Base-by-base conservation (phyloP, 2,888 invertebrate genomes). In the Aleiodes testaceus region DNA sequence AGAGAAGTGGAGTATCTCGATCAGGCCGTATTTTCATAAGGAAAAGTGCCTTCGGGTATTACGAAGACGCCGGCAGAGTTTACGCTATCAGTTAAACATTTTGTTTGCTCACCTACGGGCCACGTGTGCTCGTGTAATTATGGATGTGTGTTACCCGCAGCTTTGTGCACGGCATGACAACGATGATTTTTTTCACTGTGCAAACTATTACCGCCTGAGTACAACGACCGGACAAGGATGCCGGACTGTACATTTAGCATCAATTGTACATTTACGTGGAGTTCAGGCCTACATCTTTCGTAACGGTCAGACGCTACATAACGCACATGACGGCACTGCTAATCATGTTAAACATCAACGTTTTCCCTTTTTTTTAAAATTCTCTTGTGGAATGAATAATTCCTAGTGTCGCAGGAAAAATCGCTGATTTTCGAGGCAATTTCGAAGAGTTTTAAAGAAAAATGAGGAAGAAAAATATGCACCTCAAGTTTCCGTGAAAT, bases 191-290 rank as follows among this genome's bases (percentile, higher is more conserved):
- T 59, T 36, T 36, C 36, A 5, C 11, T 59, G 42, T 59, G 11
- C n/a, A n/a, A 59, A 36, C 42, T 59, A 59, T 59, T 42, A 59
- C 42, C 42, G 9, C 59, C 42, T 36, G 59, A 42, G 59, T 59
- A 59, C 59, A 59, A 59, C 59, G 59, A 59, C 59, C 59, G 59
- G 14, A 42, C 14, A 59, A 59, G n/a, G 42, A 59, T 59, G 59
- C 59, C 42, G 42, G 36, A 59, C 59, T 59, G 42, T 59, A 59
- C 59, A 18, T 59, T 36, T 59, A 59, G 18, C 59, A 59, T 26
- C 59, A 59, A 59, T 59, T 59, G 59, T 59, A 36, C 36, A 55
- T n/a, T 18, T 42, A 59, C 26, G 30, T 30, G 55, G 18, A 42
- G 36, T 36, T 26, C 42, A 36, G 42, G 42, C 59, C 59, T 59